phyloP scores from a whole-genome alignment of 2,888 invertebrate genomes.

The Pachydiplax longipennis region DNA sequence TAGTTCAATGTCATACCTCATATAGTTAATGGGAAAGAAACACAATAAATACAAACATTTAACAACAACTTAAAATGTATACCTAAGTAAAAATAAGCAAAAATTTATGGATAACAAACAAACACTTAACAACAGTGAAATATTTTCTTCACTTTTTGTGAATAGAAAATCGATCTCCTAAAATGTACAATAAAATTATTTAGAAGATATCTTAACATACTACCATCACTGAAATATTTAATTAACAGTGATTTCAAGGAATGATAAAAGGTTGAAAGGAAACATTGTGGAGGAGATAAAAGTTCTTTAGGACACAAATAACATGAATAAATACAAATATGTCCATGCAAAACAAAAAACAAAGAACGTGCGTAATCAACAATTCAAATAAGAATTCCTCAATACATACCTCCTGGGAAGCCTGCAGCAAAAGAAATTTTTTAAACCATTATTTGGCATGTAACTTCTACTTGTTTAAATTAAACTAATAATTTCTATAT shows the following conservation, averaged over 20 bases:
- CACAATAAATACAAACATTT: constrained; percentile 12
- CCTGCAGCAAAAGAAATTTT: constrained; percentile 59
- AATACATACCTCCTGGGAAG: constrained; percentile 65
- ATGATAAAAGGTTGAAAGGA: background rate
- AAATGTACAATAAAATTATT: background rate
- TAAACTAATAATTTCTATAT: background rate
- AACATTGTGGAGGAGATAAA: background rate
- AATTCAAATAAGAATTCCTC: constrained; percentile 39
- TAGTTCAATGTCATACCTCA: background rate
- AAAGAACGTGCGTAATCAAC: constrained; percentile 28
- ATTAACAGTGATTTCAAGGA: background rate
- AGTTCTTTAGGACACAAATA: background rate
- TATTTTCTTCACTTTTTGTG: background rate
- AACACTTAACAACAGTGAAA: background rate
- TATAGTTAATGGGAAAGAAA: background rate
- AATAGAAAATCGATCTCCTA: background rate
- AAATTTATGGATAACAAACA: background rate
- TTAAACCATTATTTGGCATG: constrained; percentile 23
- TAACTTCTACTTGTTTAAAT: background rate
- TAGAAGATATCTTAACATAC: background rate
- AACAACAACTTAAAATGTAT: background rate
- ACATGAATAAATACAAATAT: constrained; percentile 3
- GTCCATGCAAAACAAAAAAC: constrained; percentile 33
- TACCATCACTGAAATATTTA: background rate
- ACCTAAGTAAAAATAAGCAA: constrained; percentile 27